Percentiles rank a stretch among this genome's conserved stretches.
These are phyloP conservation scores for Albula glossodonta DNA, from an alignment of 2,113 vertebrate species.

Conservation along the genomic window DNA sequence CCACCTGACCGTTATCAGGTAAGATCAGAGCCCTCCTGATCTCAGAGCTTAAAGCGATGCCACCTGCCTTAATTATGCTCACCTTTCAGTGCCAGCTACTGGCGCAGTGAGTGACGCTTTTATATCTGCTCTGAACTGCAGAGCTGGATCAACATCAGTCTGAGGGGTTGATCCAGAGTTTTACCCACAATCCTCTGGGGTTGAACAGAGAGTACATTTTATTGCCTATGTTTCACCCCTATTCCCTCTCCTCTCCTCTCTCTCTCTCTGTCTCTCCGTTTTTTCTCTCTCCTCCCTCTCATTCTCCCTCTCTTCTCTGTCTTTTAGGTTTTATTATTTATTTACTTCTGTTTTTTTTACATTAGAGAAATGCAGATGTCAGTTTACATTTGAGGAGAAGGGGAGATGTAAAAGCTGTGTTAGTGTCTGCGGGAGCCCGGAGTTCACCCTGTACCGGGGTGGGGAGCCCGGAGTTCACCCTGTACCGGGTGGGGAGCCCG, in stretches of 20 bases:
- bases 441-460: neutral
- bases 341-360: slow-evolving; percentile 26
- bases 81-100: too few relatives aligned
- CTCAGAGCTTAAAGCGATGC: too few relatives aligned
- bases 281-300: slow-evolving; percentile 15
- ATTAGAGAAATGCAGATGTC: slow-evolving; percentile 40
- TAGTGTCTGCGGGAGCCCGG: neutral
- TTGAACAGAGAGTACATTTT: neutral
- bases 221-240: neutral
- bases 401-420: neutral
- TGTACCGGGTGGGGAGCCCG: too few relatives aligned
- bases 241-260: neutral
- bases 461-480: too few relatives aligned
- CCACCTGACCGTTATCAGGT: too few relatives aligned
- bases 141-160: neutral
- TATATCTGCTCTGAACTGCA: neutral
- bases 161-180: neutral
- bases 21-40: too few relatives aligned
- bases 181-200: neutral
- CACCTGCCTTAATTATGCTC: too few relatives aligned
- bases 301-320: neutral
- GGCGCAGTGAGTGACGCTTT: neutral
- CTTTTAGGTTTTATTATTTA: slow-evolving; percentile 16
- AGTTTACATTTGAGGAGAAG: slow-evolving; percentile 29
- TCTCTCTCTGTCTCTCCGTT: neutral